These are phyloP conservation scores for Trichomycterus rosablanca DNA, from an alignment of 2,113 vertebrate genomes.

Conservation along the genomic window DNA sequence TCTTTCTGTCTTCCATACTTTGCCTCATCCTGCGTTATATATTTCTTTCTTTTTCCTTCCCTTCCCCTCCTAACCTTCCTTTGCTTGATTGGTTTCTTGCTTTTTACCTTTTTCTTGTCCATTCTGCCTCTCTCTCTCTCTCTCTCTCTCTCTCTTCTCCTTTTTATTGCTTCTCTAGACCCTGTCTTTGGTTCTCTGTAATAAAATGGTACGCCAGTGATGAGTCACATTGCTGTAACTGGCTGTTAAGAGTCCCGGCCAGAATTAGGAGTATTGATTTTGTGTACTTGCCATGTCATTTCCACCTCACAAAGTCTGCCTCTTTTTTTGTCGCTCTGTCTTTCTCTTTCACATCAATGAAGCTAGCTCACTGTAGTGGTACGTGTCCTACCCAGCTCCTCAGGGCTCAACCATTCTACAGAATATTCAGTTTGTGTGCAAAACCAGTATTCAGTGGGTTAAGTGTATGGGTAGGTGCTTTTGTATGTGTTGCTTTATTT, in stretches of 20 bases:
- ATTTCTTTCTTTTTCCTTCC: too few species aligned
- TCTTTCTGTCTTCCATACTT: too few species aligned
- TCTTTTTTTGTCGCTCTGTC: neutral
- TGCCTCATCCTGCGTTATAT: too few species aligned
- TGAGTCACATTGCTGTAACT: constrained; percentile 26
- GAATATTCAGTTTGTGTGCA: neutral
- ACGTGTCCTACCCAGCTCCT: neutral
- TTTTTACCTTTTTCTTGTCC: too few species aligned
- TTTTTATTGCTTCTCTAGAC: neutral
- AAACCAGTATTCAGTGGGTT: neutral
- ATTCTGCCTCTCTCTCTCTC: too few species aligned
- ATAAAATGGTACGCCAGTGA: constrained; percentile 15
- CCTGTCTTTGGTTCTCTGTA: constrained; percentile 28
- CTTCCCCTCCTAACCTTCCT: too few species aligned
- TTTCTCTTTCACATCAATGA: neutral
- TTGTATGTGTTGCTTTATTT: neutral
- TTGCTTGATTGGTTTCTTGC: too few species aligned
- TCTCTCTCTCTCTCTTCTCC: neutral
- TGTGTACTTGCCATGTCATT: constrained; percentile 31
- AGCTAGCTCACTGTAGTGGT: neutral
- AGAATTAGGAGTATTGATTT: constrained; percentile 39
- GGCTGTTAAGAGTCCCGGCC: constrained; percentile 24
- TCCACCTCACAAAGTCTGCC: constrained; percentile 16
- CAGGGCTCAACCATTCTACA: neutral
- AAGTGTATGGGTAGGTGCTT: neutral